Base-by-base conservation (phyloP, 2,797 vertebrate genomes). In the Threskiornis aethiopicus region DNA sequence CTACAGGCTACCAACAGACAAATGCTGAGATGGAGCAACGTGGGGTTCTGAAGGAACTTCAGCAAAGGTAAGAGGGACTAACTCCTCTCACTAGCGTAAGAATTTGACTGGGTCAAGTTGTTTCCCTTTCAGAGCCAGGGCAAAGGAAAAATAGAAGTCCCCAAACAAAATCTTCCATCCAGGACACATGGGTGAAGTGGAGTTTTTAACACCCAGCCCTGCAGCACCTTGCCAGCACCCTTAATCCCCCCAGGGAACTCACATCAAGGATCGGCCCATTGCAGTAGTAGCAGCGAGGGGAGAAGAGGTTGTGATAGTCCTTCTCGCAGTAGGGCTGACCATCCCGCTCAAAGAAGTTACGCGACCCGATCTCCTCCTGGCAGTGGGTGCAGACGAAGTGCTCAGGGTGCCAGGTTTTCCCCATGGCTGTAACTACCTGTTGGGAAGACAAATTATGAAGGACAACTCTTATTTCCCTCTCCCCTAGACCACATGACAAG, bases 311-410 rank as follows among this genome's bases (percentile, higher is more conserved):
- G 97, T 99, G 99, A 71, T 99, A 99, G 96, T 99, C 99, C 95
- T 98, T 99, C 98, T 99, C 99, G 7, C 99, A 99, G 98, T 99
- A 99, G 35, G 99, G 99, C 96, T 98, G 99, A 14, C 99, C 99
- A 2, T 99, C 99, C 19, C 99, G 98, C 98, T 99, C 99, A 78
- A 99, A 99, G 98, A 99, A 99, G 98, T 99, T 99, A 79, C 98
- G 98, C 11, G 99, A 99, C 41, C 99, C 99, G 0, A 99, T 99
- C 98, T 99, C 99, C n/a, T 99, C 99, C 97, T 99, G 99, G 98
- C 99, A 99, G 98, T 99, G 99, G 93, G 99, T 99, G 97, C 99
- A 99, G 94, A 99, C 99, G 19, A 99, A 99, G 98, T 99, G 99
- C 97, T 99, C 99, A 0, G 99, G 99, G 95, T 99, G 99, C 99